Percentiles rank a stretch among this genome's conserved stretches.
Conservation (phyloP, 2,797 vertebrate genomes). For the Ispidina picta region DNA sequence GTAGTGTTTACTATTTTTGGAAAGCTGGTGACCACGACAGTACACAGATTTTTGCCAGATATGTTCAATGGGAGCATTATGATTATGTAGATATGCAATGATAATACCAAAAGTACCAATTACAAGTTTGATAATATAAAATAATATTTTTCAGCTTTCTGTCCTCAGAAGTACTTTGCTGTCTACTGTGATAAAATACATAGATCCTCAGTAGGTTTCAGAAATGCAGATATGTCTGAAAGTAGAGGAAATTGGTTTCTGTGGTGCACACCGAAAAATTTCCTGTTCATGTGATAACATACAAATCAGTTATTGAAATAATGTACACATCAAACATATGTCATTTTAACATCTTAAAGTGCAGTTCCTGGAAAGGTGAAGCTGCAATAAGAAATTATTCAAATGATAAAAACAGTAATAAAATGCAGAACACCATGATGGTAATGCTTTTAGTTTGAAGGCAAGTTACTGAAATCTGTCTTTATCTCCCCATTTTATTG, state of each 20-base stretch:
- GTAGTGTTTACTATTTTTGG: neutral
- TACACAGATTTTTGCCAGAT: neutral
- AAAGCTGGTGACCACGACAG: neutral
- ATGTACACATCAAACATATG: neutral
- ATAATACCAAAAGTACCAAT: neutral
- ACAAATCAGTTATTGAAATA: neutral
- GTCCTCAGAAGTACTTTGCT: neutral
- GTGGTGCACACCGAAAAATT: neutral
- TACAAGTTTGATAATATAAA: neutral
- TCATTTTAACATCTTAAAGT: neutral
- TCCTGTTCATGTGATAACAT: neutral
- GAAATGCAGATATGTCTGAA: neutral
- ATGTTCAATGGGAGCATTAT: neutral
- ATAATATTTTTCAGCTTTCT: neutral
- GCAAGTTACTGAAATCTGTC: neutral
- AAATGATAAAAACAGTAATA: neutral
- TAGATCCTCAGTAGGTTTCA: neutral
- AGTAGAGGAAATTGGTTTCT: neutral
- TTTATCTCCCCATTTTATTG: neutral
- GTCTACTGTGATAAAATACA: neutral
- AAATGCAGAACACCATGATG: neutral
- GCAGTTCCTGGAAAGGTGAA: neutral
- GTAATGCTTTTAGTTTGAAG: neutral
- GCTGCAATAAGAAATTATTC: neutral
- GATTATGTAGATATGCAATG: neutral